Percentiles rank a stretch among this genome's conserved stretches.
Conservation (phyloP, 2,797 vertebrate genomes). For the Limosa lapponica region DNA sequence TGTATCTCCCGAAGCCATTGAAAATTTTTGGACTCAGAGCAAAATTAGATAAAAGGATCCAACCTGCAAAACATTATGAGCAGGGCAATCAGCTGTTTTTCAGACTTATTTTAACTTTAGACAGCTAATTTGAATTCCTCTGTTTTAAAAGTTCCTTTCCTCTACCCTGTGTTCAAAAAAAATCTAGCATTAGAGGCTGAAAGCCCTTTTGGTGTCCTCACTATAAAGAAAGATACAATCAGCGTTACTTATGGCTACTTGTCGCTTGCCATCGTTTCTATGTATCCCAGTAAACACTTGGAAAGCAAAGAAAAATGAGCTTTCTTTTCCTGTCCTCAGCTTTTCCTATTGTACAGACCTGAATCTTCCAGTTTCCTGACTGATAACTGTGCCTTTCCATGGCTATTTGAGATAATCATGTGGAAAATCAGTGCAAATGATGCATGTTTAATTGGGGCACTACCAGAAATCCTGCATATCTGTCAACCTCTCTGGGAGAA, state of each 20-base stretch:
- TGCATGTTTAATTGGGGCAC: slow-evolving; percentile 54
- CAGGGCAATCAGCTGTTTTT: neutral
- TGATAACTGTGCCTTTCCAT: slow-evolving; percentile 53
- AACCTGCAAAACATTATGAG: neutral
- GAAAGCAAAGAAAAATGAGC: slow-evolving; percentile 2
- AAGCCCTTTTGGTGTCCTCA: neutral
- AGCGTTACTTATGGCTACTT: neutral
- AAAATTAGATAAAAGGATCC: neutral
- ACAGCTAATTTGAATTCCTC: neutral
- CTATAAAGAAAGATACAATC: neutral
- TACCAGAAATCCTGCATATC: slow-evolving; percentile 53
- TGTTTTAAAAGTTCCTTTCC: neutral
- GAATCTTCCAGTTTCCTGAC: slow-evolving; percentile 23
- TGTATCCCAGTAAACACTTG: neutral
- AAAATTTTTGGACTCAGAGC: neutral
- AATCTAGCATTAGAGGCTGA: neutral
- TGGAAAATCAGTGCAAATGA: slow-evolving; percentile 72
- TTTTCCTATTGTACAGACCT: neutral
- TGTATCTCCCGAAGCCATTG: neutral
- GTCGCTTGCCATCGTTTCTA: neutral
- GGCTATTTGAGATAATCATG: slow-evolving; percentile 65
- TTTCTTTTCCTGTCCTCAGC: neutral
- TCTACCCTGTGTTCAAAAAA: neutral
- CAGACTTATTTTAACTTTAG: neutral
- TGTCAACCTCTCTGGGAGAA: slow-evolving; percentile 35